phyloP scores from a whole-genome alignment of 2,113 vertebrate genomes.

The Pseudorectes ferrugineus region DNA sequence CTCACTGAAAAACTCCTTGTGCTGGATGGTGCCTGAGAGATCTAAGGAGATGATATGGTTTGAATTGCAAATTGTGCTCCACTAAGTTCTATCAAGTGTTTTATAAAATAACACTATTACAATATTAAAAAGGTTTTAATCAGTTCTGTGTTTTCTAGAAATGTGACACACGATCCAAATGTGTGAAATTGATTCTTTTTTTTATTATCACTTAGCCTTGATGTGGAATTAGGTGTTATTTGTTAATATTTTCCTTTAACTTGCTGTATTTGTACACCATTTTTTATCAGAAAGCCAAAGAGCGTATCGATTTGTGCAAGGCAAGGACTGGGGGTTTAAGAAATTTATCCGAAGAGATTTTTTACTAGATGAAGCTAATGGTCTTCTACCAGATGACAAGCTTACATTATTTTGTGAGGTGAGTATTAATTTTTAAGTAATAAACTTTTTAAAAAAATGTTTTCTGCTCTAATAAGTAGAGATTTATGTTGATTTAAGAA shows the following conservation, averaged over 20 bases:
- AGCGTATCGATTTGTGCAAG: slow-evolving; percentile 98
- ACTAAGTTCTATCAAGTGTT: background rate
- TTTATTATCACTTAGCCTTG: background rate
- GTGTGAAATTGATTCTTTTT: background rate
- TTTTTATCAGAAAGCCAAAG: slow-evolving; percentile 93
- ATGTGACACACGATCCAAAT: background rate
- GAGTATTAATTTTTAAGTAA: slow-evolving; percentile 39
- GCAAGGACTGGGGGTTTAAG: slow-evolving; percentile 99
- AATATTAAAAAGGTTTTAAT: background rate
- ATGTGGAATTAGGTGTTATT: background rate
- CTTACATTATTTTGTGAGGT: slow-evolving; percentile 98
- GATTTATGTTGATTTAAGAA: background rate
- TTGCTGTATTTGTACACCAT: background rate
- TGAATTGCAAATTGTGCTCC: background rate
- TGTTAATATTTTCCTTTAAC: background rate
- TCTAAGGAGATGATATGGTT: background rate
- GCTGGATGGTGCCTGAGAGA: background rate
- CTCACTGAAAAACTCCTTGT: background rate
- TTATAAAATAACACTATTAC: background rate
- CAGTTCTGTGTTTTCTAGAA: background rate
- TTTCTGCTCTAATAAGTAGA: background rate
- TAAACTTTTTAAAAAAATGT: background rate
- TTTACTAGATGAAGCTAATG: slow-evolving; percentile 97
- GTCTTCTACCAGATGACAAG: slow-evolving; percentile 96
- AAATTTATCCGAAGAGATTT: slow-evolving; percentile 99